These are phyloP conservation scores for Pararge aegeria DNA, from an alignment of 1,140 invertebrate species.

Conservation along the genomic window DNA sequence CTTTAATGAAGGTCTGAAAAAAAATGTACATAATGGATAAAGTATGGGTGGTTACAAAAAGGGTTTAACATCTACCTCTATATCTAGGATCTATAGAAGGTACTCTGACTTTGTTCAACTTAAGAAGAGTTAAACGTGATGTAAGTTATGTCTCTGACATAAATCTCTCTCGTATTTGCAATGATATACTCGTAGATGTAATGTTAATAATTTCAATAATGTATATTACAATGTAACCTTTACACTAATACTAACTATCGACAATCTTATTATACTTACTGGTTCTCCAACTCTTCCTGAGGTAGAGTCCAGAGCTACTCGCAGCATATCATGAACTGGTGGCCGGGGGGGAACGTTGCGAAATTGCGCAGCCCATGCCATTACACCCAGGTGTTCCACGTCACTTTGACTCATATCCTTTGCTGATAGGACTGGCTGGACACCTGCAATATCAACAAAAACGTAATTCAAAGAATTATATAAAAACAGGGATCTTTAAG, in stretches of 20 bases:
- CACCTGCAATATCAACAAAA: conserved; percentile 78
- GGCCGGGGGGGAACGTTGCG: conserved; percentile 92
- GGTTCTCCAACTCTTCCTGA: conserved; percentile 91
- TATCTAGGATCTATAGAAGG: too few relatives aligned
- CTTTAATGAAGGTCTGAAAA: conserved; percentile 89
- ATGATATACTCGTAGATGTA: too few relatives aligned
- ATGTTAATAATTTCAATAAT: too few relatives aligned
- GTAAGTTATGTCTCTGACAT: too few relatives aligned
- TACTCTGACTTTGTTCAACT: too few relatives aligned
- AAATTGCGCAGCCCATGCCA: conserved; percentile 96
- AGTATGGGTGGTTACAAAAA: too few relatives aligned
- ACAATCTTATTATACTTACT: conserved; percentile 79
- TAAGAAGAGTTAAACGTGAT: too few relatives aligned
- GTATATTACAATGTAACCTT: too few relatives aligned
- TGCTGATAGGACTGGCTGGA: conserved; percentile 93
- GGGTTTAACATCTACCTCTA: too few relatives aligned
- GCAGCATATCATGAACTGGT: conserved; percentile 88
- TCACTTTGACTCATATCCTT: conserved; percentile 97
- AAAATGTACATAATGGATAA: background rate
- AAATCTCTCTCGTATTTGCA: too few relatives aligned
- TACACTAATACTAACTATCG: too few relatives aligned
- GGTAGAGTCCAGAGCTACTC: conserved; percentile 87
- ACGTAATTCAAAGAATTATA: background rate
- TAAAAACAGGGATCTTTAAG: background rate
- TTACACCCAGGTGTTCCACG: conserved; percentile 96